phyloP scores from a whole-genome alignment of 1,140 invertebrate species.

The Hetaerina americana region DNA sequence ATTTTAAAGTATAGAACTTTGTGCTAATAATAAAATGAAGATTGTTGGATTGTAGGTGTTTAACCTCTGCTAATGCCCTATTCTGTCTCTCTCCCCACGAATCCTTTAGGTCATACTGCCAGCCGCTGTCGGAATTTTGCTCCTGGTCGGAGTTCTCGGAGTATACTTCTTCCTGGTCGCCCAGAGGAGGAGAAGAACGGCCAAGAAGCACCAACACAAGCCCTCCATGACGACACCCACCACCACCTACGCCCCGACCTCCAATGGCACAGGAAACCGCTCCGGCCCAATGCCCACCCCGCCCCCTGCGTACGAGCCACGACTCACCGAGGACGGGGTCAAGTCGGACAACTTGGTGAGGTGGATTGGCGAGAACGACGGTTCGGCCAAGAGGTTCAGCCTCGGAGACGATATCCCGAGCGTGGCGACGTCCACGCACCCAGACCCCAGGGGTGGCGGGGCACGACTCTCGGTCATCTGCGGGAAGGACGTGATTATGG shows the following conservation, averaged over 20 bases:
- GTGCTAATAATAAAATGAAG: too few species aligned
- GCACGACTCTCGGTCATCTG: neutral
- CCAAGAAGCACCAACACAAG: constrained; percentile 17
- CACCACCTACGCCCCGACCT: constrained; percentile 22
- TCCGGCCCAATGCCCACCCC: constrained; percentile 16
- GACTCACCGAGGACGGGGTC: constrained; percentile 25
- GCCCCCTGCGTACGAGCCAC: constrained; percentile 22
- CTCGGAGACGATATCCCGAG: constrained; percentile 15
- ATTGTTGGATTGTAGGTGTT: too few species aligned
- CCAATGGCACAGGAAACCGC: constrained; percentile 18
- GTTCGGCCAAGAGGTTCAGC: constrained; percentile 22
- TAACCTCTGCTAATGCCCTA: neutral
- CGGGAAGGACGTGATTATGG: neutral
- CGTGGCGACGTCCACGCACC: neutral
- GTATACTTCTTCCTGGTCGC: constrained; percentile 35
- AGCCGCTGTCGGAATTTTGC: constrained; percentile 27
- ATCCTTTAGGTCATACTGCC: constrained; percentile 28
- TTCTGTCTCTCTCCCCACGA: neutral
- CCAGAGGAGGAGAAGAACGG: constrained; percentile 19
- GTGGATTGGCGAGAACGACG: constrained; percentile 20
- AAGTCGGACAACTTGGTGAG: constrained; percentile 33
- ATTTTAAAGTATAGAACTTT: too few species aligned
- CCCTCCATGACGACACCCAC: constrained; percentile 19
- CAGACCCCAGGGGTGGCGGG: neutral
- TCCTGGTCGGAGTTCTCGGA: constrained; percentile 26